phyloP scores from a whole-genome alignment of 2,888 invertebrate genomes.

The Phaonia tiefii region DNA sequence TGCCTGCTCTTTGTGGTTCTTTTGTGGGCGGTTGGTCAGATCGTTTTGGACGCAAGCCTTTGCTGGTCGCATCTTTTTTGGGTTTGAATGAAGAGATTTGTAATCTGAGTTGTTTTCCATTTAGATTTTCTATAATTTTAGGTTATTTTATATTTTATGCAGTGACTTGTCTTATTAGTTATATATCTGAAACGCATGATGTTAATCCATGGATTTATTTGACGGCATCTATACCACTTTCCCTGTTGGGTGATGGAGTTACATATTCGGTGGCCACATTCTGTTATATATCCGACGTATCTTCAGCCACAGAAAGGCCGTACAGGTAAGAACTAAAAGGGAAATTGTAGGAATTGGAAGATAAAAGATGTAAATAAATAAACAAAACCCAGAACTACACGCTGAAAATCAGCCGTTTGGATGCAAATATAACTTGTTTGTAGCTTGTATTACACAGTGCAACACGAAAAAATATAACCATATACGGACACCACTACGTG shows the following conservation, averaged over 20 bases:
- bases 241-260: conserved; percentile 83
- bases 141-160: conserved; percentile 75
- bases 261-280: conserved; percentile 83
- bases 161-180: conserved; percentile 72
- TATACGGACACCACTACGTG: too few relatives aligned
- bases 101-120: not conserved
- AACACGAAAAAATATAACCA: too few relatives aligned
- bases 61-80: conserved; percentile 83
- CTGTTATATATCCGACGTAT: conserved; percentile 86
- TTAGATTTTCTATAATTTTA: conserved; percentile 54
- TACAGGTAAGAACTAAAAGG: conserved; percentile 83
- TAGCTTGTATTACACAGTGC: too few relatives aligned
- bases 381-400: not conserved
- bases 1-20: conserved; percentile 85
- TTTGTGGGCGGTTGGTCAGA: conserved; percentile 91
- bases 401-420: too few relatives aligned
- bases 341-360: not conserved
- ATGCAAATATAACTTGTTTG: too few relatives aligned
- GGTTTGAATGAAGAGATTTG: conserved; percentile 80
- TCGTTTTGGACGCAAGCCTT: conserved; percentile 87
- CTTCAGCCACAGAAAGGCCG: conserved; percentile 83
- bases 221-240: conserved; percentile 82
- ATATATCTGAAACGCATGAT: conserved; percentile 65
- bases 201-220: conserved; percentile 80
- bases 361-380: not conserved